These are phyloP conservation scores for Scaptodrosophila latifasciaeformis DNA, from an alignment of 2,888 invertebrate species.

Conservation along the genomic window DNA sequence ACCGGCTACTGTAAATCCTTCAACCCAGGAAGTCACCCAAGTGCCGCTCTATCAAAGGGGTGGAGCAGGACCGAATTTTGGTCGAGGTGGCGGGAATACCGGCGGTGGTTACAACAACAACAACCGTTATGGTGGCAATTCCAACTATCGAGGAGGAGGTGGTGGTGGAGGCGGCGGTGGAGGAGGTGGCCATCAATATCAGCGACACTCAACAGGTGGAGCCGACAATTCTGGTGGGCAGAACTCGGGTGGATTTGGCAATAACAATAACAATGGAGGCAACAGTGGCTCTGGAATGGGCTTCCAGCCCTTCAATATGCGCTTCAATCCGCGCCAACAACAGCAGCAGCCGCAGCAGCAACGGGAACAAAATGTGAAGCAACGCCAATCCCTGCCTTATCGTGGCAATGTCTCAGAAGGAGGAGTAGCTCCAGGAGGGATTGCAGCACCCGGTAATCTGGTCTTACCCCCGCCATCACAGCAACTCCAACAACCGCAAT, in stretches of 20 bases:
- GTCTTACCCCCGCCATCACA: background rate
- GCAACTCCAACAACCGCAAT: slow-evolving; percentile 26
- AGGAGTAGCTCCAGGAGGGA: background rate
- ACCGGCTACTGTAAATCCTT: slow-evolving; percentile 4
- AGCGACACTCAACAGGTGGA: slow-evolving; percentile 35
- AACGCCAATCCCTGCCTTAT: slow-evolving; percentile 14
- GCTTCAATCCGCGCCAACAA: slow-evolving; percentile 64
- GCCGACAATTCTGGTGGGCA: slow-evolving; percentile 17
- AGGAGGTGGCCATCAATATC: slow-evolving; percentile 41
- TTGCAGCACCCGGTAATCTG: background rate
- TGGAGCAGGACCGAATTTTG: slow-evolving; percentile 71
- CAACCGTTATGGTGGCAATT: slow-evolving; percentile 57
- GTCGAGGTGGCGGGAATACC: slow-evolving; percentile 72
- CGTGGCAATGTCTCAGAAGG: background rate
- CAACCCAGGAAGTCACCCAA: slow-evolving; percentile 67
- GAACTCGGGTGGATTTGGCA: slow-evolving; percentile 39
- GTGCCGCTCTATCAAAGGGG: slow-evolving; percentile 81
- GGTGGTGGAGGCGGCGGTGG: slow-evolving; percentile 24
- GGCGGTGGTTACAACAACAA: slow-evolving; percentile 53
- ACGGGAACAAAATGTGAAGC: slow-evolving; percentile 27
- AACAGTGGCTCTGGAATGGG: slow-evolving; percentile 36
- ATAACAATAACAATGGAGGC: slow-evolving; percentile 48
- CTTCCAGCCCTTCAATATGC: slow-evolving; percentile 62
- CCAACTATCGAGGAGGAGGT: slow-evolving; percentile 13
- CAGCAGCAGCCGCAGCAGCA: slow-evolving; percentile 44